Evolutionary conservation across 2,113 vertebrate genomes (phyloP).

Genomic region (Romanogobio albipinnatus): DNA sequence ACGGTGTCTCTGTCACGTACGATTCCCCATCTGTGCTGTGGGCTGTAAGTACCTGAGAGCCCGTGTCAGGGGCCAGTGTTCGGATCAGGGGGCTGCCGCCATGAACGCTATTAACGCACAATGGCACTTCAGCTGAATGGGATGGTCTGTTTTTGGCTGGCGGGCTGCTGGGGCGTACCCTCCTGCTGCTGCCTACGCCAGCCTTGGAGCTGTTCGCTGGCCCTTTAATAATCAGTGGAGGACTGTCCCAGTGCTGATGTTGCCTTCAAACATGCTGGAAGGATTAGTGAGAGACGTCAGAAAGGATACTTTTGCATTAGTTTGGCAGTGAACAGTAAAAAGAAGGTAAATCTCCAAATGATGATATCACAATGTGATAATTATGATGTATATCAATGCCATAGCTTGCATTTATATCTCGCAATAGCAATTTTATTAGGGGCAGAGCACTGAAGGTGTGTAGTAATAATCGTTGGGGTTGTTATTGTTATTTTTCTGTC

Average conservation of each 20-base stretch:
- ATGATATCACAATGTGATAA: background rate
- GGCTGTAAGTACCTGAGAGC: slow-evolving; percentile 60
- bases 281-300: background rate
- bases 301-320: background rate
- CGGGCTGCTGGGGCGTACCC: background rate
- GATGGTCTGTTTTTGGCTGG: background rate
- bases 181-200: background rate
- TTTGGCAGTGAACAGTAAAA: background rate
- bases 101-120: slow-evolving; percentile 66
- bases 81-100: slow-evolving; percentile 62
- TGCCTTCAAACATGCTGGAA: background rate
- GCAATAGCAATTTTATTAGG: no score
- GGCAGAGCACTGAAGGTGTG: no score
- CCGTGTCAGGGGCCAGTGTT: slow-evolving; percentile 54
- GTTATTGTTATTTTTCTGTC: no score
- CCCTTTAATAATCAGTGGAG: background rate
- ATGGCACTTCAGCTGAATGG: slow-evolving; percentile 66
- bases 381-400: no score
- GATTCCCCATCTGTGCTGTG: slow-evolving; percentile 54
- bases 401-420: no score
- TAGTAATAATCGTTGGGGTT: no score
- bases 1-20: slow-evolving; percentile 52
- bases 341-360: background rate
- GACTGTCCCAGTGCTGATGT: background rate
- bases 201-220: background rate